Percentiles rank a stretch among this genome's conserved stretches.
These are phyloP conservation scores for Idaea biselata DNA, from an alignment of 2,888 invertebrate genomes.

Conservation along the genomic window DNA sequence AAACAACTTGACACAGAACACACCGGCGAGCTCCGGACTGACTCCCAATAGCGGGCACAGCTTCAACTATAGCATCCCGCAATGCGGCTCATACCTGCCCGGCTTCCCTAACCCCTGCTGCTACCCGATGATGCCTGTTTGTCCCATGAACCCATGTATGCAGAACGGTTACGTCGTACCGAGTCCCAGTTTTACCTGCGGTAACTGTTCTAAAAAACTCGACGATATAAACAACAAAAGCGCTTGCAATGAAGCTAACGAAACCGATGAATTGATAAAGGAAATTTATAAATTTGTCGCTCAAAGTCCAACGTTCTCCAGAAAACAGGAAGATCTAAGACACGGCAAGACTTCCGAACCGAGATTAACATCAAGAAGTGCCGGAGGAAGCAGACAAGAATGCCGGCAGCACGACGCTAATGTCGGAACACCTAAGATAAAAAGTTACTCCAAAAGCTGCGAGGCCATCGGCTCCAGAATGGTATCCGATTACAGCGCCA, in stretches of 20 bases:
- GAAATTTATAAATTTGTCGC: conserved; percentile 68
- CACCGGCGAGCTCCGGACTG: conserved; percentile 28
- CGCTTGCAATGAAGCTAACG: conserved; percentile 34
- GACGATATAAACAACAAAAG: conserved; percentile 38
- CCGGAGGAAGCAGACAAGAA: conserved; percentile 45
- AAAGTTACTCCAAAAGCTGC: conserved; percentile 66
- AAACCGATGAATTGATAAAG: conserved; percentile 66
- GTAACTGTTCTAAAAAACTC: conserved; percentile 41
- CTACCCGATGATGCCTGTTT: conserved; percentile 62
- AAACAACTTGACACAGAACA: conserved; percentile 28
- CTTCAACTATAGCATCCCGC: conserved; percentile 40
- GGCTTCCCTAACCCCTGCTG: conserved; percentile 57
- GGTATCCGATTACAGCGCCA: conserved; percentile 38
- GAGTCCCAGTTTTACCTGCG: conserved; percentile 54
- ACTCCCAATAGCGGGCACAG: conserved; percentile 41
- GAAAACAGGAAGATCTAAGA: conserved; percentile 26
- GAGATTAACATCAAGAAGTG: conserved; percentile 48
- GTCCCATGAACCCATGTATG: conserved; percentile 54
- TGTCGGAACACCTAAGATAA: conserved; percentile 56
- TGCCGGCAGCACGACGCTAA: conserved; percentile 52
- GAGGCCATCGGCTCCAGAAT: conserved; percentile 60
- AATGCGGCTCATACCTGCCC: conserved; percentile 40
- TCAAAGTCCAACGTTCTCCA: conserved; percentile 42
- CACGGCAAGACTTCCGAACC: conserved; percentile 2
- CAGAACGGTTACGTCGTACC: conserved; percentile 55